phyloP scores from a whole-genome alignment of 2,888 invertebrate genomes.

The Oscheius sp. region DNA sequence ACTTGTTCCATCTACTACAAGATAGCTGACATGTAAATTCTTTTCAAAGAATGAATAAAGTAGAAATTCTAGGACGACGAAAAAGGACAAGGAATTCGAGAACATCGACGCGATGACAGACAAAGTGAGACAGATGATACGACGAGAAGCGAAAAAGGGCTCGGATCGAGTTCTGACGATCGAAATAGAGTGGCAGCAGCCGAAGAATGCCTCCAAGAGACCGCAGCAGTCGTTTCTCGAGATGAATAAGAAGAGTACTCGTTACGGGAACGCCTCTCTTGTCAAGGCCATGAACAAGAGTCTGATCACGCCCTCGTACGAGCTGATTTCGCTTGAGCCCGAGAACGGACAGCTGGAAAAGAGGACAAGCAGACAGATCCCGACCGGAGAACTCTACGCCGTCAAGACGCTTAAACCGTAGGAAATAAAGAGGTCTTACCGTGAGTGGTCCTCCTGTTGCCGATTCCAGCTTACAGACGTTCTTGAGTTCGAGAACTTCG shows the following conservation, averaged over 20 bases:
- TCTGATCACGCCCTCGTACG: too few relatives aligned
- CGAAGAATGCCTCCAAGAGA: not conserved
- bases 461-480: conserved; percentile 59
- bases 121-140: not conserved
- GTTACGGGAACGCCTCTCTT: not conserved
- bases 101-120: not conserved
- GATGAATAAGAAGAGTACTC: too few relatives aligned
- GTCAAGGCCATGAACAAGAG: not conserved
- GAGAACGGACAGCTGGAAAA: too few relatives aligned
- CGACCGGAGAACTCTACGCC: conserved; percentile 9
- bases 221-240: too few relatives aligned
- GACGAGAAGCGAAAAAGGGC: not conserved
- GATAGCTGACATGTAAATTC: not conserved
- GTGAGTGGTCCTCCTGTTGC: conserved; percentile 18
- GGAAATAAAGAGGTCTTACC: conserved; percentile 2
- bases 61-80: not conserved
- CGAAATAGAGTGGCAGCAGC: not conserved
- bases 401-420: not conserved
- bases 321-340: too few relatives aligned
- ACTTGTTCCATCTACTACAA: not conserved
- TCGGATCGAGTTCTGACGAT: not conserved
- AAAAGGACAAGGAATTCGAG: not conserved
- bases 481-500: conserved; percentile 66
- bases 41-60: not conserved
- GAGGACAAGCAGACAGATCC: not conserved